Conservation (phyloP, 1,140 invertebrate genomes). For the Acyrthosiphon pisum region DNA sequence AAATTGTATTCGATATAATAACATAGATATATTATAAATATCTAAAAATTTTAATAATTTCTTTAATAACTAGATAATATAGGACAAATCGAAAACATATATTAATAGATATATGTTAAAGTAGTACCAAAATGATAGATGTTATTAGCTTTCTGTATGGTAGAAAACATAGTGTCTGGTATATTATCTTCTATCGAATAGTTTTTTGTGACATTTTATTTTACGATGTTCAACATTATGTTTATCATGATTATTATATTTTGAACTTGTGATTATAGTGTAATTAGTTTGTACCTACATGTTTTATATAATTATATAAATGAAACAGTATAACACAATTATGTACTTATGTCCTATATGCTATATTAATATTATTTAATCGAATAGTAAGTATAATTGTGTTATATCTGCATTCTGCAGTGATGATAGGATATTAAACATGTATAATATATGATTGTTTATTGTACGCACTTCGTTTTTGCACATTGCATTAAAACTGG, state of each 20-base stretch:
- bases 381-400: not conserved
- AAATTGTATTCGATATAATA: not conserved
- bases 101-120: not conserved
- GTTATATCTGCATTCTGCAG: not conserved
- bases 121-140: not conserved
- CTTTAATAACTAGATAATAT: not conserved
- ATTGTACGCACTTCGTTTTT: slow-evolving; percentile 26
- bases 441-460: not conserved
- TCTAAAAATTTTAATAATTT: not conserved
- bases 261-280: not conserved
- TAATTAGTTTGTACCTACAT: not conserved
- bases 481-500: slow-evolving; percentile 17
- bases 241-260: not conserved
- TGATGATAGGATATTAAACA: not conserved
- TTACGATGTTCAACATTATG: not conserved
- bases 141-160: not conserved
- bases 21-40: not conserved
- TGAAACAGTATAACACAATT: not conserved
- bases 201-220: not conserved
- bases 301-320: not conserved
- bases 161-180: not conserved
- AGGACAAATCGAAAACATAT: not conserved
- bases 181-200: too few relatives aligned
- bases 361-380: not conserved
- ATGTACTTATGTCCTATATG: not conserved